Evolutionary conservation across 1,140 invertebrate species (phyloP), one percentile per base, ranked within the genome.

Genomic region (Bombus turneri): DNA sequence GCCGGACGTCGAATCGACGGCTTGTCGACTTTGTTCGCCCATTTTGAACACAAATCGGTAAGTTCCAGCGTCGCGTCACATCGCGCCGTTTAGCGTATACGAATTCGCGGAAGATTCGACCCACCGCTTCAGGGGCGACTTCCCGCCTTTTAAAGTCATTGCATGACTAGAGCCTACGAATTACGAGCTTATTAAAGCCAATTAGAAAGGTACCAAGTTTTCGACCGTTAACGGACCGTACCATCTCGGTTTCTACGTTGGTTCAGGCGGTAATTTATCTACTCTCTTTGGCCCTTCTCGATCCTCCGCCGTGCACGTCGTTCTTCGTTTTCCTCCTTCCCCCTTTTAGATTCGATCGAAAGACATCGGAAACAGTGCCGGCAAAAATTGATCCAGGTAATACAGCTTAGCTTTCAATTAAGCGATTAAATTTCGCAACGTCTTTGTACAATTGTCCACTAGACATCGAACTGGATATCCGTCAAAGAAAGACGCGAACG

Each of bases 181-280:
- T 87, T 93, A 91, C 90, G 83, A 92, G 84, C 72, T 85, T 87
- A 91, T 94, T 93, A 94, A 94, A 94, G 93, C 92, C 93, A 93
- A 94, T 94, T 87, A 87, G 86, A 87, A 95, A 94, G 92, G 92
- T 94, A 92, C 92, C 90, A 90, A 91, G 88, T 92, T 88, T 87
- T 89, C 86, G 82, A 92, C 85, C 90, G 88, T 87, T 71, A 66
- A 80, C 80, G 69, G 84, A 84, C 78, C 78, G 79, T 62, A 87
- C 74, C 71, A 28, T 81, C 47, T 81, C 82, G 77, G 80, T 87
- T 78, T 87, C 69, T 83, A 84, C 64, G 76, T 85, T 89, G 84
- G 77, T 85, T 88, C 81, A 81, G 87, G 88, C 83, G 79, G 64
- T 73, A n/a, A 66, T 34, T 62, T 28, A 25, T 47, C 22, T 39